Percentiles rank a stretch among this genome's conserved stretches.
These are phyloP conservation scores for Drosophila repleta DNA, from an alignment of 1,140 invertebrate genomes.

Conservation along the genomic window DNA sequence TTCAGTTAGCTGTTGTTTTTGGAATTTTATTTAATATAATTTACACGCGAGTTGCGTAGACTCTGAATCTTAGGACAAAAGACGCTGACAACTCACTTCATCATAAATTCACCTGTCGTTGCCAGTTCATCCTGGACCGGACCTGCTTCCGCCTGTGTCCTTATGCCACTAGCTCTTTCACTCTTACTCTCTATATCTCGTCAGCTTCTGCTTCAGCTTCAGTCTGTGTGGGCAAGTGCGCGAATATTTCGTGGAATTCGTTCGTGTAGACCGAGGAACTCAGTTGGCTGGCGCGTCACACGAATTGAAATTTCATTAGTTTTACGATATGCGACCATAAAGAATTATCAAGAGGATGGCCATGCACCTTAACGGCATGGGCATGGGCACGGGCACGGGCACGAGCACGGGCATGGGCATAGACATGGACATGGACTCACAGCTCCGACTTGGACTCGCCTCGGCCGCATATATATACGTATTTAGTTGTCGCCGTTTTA, in stretches of 20 bases:
- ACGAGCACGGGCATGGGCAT: too few species aligned
- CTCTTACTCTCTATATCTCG: not conserved
- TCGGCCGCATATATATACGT: not conserved
- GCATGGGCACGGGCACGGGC: too few species aligned
- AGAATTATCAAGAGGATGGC: conserved; percentile 46
- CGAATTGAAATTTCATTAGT: conserved; percentile 81
- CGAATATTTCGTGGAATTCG: conserved; percentile 78
- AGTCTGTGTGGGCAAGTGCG: conserved; percentile 64
- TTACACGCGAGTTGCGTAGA: conserved; percentile 46
- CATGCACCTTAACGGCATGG: conserved; percentile 46
- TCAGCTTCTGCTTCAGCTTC: not conserved
- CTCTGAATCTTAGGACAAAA: conserved; percentile 10
- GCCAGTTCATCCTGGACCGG: conserved; percentile 53
- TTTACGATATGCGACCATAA: conserved; percentile 65
- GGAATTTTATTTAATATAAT: conserved; percentile 39
- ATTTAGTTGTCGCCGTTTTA: conserved; percentile 51
- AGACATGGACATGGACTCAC: not conserved
- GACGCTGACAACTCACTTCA: conserved; percentile 71
- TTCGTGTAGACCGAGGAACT: conserved; percentile 12
- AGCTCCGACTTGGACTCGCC: conserved; percentile 2
- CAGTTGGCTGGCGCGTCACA: conserved; percentile 58
- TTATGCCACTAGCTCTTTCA: not conserved
- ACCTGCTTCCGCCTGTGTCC: conserved; percentile 61
- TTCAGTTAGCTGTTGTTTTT: not conserved
- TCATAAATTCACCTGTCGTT: conserved; percentile 82